Evolutionary conservation across 2,113 vertebrate species (phyloP).

Genomic region (Taurulus bubalis): DNA sequence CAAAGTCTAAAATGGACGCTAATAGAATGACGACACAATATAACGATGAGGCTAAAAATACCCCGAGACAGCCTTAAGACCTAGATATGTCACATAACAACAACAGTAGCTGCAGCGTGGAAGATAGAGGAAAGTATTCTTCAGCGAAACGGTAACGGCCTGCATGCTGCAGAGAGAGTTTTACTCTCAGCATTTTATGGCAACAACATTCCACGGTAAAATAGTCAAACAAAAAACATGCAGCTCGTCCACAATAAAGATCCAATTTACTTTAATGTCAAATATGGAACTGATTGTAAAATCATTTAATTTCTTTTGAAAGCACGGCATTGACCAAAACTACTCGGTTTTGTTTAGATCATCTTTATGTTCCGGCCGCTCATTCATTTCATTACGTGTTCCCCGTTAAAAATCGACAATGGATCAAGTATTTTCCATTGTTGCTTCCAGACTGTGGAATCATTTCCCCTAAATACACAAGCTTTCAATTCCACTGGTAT

Average conservation of each 20-base stretch:
- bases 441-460: background rate
- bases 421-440: background rate
- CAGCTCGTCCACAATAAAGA: background rate
- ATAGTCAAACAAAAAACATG: background rate
- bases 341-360: background rate
- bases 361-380: background rate
- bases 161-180: slow-evolving; percentile 15
- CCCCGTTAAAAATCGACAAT: background rate
- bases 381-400: background rate
- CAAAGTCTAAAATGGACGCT: slow-evolving; percentile 66
- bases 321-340: background rate
- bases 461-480: background rate
- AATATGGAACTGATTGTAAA: background rate
- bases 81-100: slow-evolving; percentile 70
- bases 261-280: background rate
- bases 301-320: background rate
- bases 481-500: background rate
- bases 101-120: slow-evolving; percentile 36
- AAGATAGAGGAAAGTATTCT: slow-evolving; percentile 27
- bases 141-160: slow-evolving; percentile 41
- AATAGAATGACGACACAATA: slow-evolving; percentile 51
- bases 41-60: slow-evolving; percentile 67
- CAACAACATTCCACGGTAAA: background rate
- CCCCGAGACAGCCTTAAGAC: slow-evolving; percentile 65
- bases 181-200: slow-evolving; percentile 17